phyloP scores from a whole-genome alignment of 1,140 invertebrate species.

The Ladona fulva region DNA sequence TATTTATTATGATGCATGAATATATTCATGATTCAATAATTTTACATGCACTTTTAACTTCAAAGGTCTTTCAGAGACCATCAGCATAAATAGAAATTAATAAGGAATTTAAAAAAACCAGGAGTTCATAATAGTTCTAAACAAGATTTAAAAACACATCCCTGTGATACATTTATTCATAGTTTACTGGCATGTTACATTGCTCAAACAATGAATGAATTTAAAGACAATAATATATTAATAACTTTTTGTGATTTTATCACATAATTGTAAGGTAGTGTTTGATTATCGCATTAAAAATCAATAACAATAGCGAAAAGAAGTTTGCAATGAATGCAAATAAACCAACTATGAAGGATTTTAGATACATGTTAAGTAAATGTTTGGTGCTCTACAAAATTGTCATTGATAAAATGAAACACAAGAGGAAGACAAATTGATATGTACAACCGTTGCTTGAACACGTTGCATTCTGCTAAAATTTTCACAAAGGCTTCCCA shows the following conservation, averaged over 20 bases:
- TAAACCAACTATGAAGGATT: neutral
- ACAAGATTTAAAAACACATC: neutral
- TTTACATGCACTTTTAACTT: no score
- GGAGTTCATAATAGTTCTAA: no score
- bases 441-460: no score
- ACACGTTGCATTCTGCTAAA: no score
- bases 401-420: neutral
- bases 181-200: neutral
- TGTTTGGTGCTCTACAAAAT: neutral
- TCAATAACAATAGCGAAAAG: neutral
- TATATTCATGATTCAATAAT: no score
- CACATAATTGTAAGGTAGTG: neutral
- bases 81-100: no score
- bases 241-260: no score
- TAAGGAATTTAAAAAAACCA: no score
- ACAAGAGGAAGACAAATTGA: neutral
- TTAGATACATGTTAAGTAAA: neutral
- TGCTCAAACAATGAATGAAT: neutral
- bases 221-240: neutral
- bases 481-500: no score
- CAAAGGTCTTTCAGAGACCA: no score
- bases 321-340: neutral
- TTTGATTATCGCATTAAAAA: neutral
- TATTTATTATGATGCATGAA: no score
- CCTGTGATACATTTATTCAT: neutral